Evolutionary conservation across 2,797 vertebrate species (phyloP).

Genomic region (Lagocephalus sceleratus): DNA sequence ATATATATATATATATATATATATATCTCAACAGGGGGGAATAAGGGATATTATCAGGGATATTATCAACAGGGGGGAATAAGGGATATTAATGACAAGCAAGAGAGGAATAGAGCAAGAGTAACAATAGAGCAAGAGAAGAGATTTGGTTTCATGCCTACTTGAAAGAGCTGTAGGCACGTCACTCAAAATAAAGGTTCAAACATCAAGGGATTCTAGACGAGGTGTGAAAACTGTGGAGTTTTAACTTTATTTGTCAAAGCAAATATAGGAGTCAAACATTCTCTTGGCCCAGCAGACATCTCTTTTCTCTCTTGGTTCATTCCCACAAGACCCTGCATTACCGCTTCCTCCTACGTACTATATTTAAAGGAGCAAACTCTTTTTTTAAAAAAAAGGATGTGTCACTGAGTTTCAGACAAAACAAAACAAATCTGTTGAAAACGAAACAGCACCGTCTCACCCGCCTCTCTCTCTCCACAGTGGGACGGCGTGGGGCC

Average conservation of each 20-base stretch:
- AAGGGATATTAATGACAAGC: constrained; percentile 26
- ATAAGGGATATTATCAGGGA: too few species aligned
- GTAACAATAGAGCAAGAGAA: constrained; percentile 10
- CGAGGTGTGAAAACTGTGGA: constrained; percentile 12
- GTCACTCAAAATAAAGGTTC: constrained; percentile 37
- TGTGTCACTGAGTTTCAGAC: neutral
- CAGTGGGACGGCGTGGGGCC: constrained; percentile 98
- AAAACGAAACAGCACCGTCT: neutral
- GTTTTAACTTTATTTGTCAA: constrained; percentile 31
- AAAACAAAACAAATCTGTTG: too few species aligned
- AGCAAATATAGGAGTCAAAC: constrained; percentile 31
- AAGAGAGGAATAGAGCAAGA: too few species aligned
- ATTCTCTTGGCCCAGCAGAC: constrained; percentile 19
- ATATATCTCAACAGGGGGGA: too few species aligned
- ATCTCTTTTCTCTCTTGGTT: constrained; percentile 16
- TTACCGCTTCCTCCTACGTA: constrained; percentile 12
- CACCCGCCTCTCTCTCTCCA: constrained; percentile 22
- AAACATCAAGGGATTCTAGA: constrained; percentile 29
- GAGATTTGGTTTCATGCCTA: constrained; percentile 15
- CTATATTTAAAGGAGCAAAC: constrained; percentile 16
- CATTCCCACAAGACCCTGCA: constrained; percentile 16
- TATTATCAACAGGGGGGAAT: constrained; percentile 27
- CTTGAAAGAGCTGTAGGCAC: constrained; percentile 24
- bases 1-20: too few species aligned
- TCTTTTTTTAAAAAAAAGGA: constrained; percentile 25